Evolutionary conservation across 2,797 vertebrate genomes (phyloP).

Genomic region (Astyanax mexicanus): DNA sequence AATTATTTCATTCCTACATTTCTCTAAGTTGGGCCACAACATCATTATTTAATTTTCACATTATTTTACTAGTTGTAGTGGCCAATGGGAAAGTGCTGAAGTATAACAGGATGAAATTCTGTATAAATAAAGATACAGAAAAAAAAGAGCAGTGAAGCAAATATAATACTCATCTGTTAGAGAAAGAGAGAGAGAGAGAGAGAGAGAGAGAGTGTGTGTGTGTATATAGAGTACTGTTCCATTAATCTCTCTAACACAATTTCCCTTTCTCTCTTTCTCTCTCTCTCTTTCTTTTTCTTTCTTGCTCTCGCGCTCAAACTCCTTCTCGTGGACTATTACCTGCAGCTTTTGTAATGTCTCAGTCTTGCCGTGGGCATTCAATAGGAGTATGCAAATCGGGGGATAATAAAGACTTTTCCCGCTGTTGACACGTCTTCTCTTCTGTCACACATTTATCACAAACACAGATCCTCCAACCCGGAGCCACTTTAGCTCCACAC

Average conservation of each 20-base stretch:
- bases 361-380: slow-evolving; percentile 65
- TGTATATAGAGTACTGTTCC: slow-evolving; percentile 42
- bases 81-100: too few species aligned
- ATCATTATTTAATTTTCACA: too few species aligned
- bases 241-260: slow-evolving; percentile 30
- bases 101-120: neutral
- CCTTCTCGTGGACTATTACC: slow-evolving; percentile 61
- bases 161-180: slow-evolving; percentile 37
- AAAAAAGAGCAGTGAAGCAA: slow-evolving; percentile 64
- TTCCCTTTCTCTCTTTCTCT: slow-evolving; percentile 9
- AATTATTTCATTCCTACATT: too few species aligned
- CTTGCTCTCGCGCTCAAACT: neutral
- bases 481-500: slow-evolving; percentile 54
- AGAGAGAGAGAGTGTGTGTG: neutral
- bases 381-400: slow-evolving; percentile 70
- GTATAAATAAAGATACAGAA: slow-evolving; percentile 50
- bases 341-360: slow-evolving; percentile 64
- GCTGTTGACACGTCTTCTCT: slow-evolving; percentile 63
- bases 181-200: too few species aligned
- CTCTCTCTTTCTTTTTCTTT: slow-evolving; percentile 9
- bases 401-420: slow-evolving; percentile 68
- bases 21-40: too few species aligned
- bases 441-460: slow-evolving; percentile 52
- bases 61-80: too few species aligned
- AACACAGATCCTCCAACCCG: slow-evolving; percentile 57